Percentiles rank a stretch among this genome's conserved stretches.
phyloP scores from a whole-genome alignment of 2,888 invertebrate species.

The Leptopilina drosophilae region DNA sequence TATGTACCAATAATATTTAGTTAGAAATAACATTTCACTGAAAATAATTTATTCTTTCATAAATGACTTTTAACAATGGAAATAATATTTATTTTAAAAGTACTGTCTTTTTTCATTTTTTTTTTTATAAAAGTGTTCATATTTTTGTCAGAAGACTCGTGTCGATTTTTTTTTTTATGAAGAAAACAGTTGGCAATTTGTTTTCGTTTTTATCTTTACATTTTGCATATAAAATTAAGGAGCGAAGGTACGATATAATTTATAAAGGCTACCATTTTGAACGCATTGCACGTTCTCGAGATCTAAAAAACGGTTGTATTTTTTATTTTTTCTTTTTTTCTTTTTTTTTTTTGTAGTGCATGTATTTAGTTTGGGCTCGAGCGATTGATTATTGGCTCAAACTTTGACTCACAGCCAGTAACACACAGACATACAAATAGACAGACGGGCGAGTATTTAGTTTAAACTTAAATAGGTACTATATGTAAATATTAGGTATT shows the following conservation, averaged over 20 bases:
- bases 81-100: background rate
- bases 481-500: conserved; percentile 10
- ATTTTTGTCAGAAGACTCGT: background rate
- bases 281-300: conserved; percentile 54
- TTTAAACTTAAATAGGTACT: conserved; percentile 19
- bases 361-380: conserved; percentile 41
- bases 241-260: conserved; percentile 53
- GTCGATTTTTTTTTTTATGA: conserved; percentile 12
- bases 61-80: too few species aligned
- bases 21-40: too few species aligned
- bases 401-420: conserved; percentile 56
- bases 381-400: conserved; percentile 42
- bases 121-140: conserved; percentile 4
- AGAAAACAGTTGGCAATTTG: conserved; percentile 11
- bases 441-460: conserved; percentile 40
- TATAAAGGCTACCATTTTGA: conserved; percentile 53
- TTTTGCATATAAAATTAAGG: conserved; percentile 53
- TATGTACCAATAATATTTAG: too few species aligned
- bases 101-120: background rate
- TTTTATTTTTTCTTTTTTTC: conserved; percentile 52
- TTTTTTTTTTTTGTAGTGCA: conserved; percentile 54
- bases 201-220: conserved; percentile 44
- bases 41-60: too few species aligned
- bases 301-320: conserved; percentile 54
- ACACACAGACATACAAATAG: conserved; percentile 58